Evolutionary conservation across 2,888 invertebrate genomes (phyloP).

Genomic region (Parascotia fuliginaria): DNA sequence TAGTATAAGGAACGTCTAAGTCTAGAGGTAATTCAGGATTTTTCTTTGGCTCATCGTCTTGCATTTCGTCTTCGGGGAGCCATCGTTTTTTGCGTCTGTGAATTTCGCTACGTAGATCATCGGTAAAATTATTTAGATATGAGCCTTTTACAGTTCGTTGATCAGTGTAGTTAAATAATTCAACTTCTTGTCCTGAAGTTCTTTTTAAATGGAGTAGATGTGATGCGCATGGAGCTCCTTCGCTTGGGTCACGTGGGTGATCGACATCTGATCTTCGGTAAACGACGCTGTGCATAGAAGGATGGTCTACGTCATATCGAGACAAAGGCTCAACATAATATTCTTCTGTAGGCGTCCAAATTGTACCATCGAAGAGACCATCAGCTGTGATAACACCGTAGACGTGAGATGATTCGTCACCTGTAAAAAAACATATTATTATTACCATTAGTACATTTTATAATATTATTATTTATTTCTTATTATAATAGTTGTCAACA

Average conservation of each 20-base stretch:
- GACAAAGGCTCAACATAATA: conserved; percentile 94
- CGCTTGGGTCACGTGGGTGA: conserved; percentile 69
- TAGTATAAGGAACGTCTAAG: conserved; percentile 88
- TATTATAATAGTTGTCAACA: too few species aligned
- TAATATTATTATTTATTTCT: too few species aligned
- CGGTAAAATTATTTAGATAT: conserved; percentile 65
- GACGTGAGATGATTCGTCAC: conserved; percentile 92
- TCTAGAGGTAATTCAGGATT: conserved; percentile 88
- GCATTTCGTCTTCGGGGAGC: conserved; percentile 88
- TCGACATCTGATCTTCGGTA: conserved; percentile 93
- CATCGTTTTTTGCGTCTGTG: conserved; percentile 86
- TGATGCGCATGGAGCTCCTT: conserved; percentile 84
- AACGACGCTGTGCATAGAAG: conserved; percentile 92
- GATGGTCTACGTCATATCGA: conserved; percentile 86
- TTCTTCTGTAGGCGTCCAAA: conserved; percentile 91
- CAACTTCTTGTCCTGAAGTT: conserved; percentile 65
- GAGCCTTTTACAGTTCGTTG: conserved; percentile 58
- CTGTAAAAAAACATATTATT: conserved; percentile 85
- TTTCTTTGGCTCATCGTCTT: conserved; percentile 85
- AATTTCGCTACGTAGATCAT: conserved; percentile 69
- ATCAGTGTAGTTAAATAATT: conserved; percentile 74
- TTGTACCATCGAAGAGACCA: conserved; percentile 95
- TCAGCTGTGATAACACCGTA: conserved; percentile 94
- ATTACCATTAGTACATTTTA: too few species aligned
- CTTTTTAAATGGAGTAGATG: conserved; percentile 85